Evolutionary conservation across 1,140 invertebrate species (phyloP), one percentile per base, ranked within the genome.

Genomic region (Polypedilum vanderplanki): DNA sequence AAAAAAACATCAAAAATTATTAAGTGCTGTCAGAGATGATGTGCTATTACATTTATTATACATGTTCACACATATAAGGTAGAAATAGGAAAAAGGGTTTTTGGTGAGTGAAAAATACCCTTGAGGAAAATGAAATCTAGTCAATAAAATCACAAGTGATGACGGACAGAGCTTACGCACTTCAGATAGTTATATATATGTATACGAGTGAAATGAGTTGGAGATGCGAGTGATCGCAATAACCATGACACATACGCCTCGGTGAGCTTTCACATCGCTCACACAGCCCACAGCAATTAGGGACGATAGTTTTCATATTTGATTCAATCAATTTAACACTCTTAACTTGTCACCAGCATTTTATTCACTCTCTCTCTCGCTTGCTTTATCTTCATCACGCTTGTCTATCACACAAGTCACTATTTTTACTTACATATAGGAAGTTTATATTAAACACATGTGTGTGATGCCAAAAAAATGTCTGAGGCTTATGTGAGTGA

Each of bases 21-120:
- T 70, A 70, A 70, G 17, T 70, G 65, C 65, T 70, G 65, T 70
- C 65, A 70, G 65, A 20, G 65, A 70, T 70, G 65, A 70, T 70
- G 65, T 20, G 20, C 65, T 20, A 70, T 70, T 70, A 70, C 65
- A 70, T 70, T 18, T 70, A 57, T 57, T 57, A 57, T 57, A 57
- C 46, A 15, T 57, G n/a, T 57, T 57, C n/a, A 57, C 15, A 3
- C 15, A 15, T 57, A 12, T 57, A 57, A 57, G 12, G 3, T 1
- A 57, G n/a, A 57, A 8, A 15, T 57, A 57, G 46, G 46, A 57
- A 57, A 57, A 57, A 57, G 46, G 12, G 46, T n/a, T n/a, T 12
- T 2, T 15, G 41, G 41, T 57, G n/a, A 57, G n/a, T 57, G 46
- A 57, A 57, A 57, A 57, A 15, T n/a, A 57, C 3, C 46, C 46